phyloP scores from a whole-genome alignment of 2,113 vertebrate genomes.

The Passer montanus region DNA sequence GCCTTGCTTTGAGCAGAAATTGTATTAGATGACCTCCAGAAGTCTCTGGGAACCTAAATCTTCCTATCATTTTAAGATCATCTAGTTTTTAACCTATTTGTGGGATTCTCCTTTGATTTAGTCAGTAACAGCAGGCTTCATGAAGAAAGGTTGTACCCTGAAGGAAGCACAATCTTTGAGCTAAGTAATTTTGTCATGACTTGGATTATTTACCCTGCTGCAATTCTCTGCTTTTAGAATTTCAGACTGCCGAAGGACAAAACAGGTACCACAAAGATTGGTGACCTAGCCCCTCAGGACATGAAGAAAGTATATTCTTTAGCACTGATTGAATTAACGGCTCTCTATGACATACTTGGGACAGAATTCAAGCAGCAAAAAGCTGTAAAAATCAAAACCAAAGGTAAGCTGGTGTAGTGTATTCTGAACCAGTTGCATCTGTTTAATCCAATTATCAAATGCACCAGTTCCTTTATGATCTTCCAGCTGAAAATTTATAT shows the following conservation, averaged over 20 bases:
- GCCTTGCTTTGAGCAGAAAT: neutral
- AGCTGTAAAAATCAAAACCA: slow-evolving; percentile 88
- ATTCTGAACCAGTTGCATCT: neutral
- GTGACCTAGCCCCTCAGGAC: slow-evolving; percentile 89
- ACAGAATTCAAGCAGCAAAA: slow-evolving; percentile 91
- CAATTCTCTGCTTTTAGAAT: slow-evolving; percentile 77
- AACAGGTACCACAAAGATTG: slow-evolving; percentile 91
- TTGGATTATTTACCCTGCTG: neutral
- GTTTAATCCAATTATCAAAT: neutral
- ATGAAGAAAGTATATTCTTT: slow-evolving; percentile 92
- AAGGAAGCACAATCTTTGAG: neutral
- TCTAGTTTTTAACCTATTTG: neutral
- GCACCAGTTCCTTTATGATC: neutral
- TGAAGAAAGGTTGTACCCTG: neutral
- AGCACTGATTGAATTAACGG: slow-evolving; percentile 91
- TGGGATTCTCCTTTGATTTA: neutral
- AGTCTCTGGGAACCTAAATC: neutral
- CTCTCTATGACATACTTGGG: slow-evolving; percentile 87
- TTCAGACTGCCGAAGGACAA: slow-evolving; percentile 89
- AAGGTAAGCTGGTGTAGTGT: slow-evolving; percentile 77
- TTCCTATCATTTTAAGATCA: neutral
- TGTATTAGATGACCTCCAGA: neutral
- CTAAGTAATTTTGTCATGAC: neutral
- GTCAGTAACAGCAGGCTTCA: neutral
- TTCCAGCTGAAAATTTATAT: neutral